Conservation (phyloP, 1,140 invertebrate species). For the Galleria mellonella region DNA sequence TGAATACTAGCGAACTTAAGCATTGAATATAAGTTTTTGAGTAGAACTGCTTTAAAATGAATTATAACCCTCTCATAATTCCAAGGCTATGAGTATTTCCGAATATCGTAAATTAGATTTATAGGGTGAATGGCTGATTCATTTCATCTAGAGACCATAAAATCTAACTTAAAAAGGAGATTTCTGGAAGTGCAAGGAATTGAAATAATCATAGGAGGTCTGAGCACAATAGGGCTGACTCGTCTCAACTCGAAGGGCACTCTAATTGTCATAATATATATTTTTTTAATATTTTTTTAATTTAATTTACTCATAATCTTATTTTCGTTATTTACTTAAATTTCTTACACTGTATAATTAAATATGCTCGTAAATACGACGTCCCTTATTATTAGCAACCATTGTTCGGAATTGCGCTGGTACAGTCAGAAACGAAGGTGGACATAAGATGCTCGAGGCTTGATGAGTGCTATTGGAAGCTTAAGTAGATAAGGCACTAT, state of each 20-base stretch:
- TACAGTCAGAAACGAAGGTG: constrained; percentile 37
- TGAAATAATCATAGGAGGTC: constrained; percentile 73
- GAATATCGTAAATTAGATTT: constrained; percentile 33
- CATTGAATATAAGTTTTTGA: too few species aligned
- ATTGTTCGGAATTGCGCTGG: constrained; percentile 60
- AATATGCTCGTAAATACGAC: constrained; percentile 71
- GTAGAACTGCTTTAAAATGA: constrained; percentile 8
- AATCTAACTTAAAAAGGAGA: constrained; percentile 51
- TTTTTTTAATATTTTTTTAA: too few species aligned
- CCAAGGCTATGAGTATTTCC: constrained; percentile 18
- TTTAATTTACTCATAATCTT: too few species aligned
- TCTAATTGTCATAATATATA: too few species aligned
- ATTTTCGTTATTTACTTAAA: too few species aligned
- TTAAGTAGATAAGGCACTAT: constrained; percentile 1
- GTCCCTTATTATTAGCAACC: constrained; percentile 70
- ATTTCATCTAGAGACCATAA: constrained; percentile 44
- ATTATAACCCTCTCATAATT: constrained; percentile 14
- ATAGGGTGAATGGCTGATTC: constrained; percentile 27
- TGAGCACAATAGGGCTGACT: constrained; percentile 63
- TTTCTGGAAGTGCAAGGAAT: constrained; percentile 53
- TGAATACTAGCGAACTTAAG: too few species aligned
- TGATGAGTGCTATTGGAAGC: constrained; percentile 5
- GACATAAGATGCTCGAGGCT: constrained; percentile 1
- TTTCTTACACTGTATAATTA: too few species aligned
- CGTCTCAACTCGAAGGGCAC: constrained; percentile 62